Percentiles rank a stretch among this genome's conserved stretches.
phyloP scores from a whole-genome alignment of 2,888 invertebrate species.

The Drosophila demipolita region DNA sequence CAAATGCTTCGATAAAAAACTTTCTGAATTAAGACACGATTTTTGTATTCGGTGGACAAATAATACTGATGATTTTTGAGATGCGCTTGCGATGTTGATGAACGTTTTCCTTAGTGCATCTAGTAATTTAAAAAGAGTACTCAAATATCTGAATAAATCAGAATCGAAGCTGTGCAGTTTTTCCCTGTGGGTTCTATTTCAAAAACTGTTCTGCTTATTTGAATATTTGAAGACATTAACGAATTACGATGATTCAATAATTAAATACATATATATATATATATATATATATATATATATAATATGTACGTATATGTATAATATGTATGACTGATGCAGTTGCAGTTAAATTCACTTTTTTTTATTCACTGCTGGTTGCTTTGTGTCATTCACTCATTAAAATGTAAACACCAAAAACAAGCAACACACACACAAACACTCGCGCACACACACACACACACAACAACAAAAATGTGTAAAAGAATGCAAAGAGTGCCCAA shows the following conservation, averaged over 20 bases:
- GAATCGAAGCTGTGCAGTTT: neutral
- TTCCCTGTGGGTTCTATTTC: neutral
- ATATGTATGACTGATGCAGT: neutral
- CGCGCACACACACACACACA: neutral
- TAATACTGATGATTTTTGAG: neutral
- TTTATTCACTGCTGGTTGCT: conserved; percentile 7
- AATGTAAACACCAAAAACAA: conserved; percentile 41
- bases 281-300: neutral
- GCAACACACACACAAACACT: neutral
- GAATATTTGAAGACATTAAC: neutral
- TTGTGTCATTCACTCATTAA: conserved; percentile 30
- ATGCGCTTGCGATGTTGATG: neutral
- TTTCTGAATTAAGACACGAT: neutral
- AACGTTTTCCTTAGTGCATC: neutral
- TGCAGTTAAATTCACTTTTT: neutral
- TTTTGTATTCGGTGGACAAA: neutral
- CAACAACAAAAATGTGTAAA: conserved; percentile 17
- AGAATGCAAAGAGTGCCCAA: conserved; percentile 24
- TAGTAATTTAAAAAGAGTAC: neutral
- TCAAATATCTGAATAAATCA: neutral
- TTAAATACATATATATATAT: neutral
- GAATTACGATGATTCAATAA: neutral
- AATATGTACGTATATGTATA: no score
- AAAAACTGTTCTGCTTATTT: neutral
- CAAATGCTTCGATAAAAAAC: neutral